phyloP scores from a whole-genome alignment of 2,113 vertebrate genomes.

The Perognathus longimembris region DNA sequence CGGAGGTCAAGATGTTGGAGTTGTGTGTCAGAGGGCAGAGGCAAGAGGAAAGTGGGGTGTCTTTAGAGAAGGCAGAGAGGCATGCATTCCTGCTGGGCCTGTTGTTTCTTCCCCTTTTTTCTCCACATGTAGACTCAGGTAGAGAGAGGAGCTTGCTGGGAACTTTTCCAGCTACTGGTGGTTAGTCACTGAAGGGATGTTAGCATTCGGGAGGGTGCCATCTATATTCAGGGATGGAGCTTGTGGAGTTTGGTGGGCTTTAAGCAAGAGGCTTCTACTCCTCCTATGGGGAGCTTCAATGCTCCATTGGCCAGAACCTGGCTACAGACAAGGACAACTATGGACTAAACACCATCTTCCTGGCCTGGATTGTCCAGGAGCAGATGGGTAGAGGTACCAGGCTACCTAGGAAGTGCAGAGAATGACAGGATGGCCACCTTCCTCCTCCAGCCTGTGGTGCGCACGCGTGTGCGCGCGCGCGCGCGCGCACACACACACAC shows the following conservation, averaged over 20 bases:
- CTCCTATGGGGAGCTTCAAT: not conserved
- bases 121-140: not conserved
- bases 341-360: not conserved
- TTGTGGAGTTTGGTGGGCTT: not conserved
- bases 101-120: not conserved
- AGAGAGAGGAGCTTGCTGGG: not conserved
- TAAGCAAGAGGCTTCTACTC: not conserved
- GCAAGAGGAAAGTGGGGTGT: not conserved
- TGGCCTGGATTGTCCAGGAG: not conserved
- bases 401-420: not conserved
- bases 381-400: not conserved
- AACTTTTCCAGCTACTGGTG: not conserved
- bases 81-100: not conserved
- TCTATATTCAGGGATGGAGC: not conserved
- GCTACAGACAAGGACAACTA: not conserved
- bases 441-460: not conserved
- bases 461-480: no score
- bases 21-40: not conserved
- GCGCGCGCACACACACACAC: no score
- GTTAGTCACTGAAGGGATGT: not conserved
- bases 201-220: not conserved
- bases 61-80: not conserved
- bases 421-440: not conserved
- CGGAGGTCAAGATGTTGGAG: not conserved
- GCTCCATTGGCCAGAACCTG: not conserved